Percentiles rank a stretch among this genome's conserved stretches.
These are phyloP conservation scores for Rosalia funebris DNA, from an alignment of 2,888 invertebrate genomes.

Conservation along the genomic window DNA sequence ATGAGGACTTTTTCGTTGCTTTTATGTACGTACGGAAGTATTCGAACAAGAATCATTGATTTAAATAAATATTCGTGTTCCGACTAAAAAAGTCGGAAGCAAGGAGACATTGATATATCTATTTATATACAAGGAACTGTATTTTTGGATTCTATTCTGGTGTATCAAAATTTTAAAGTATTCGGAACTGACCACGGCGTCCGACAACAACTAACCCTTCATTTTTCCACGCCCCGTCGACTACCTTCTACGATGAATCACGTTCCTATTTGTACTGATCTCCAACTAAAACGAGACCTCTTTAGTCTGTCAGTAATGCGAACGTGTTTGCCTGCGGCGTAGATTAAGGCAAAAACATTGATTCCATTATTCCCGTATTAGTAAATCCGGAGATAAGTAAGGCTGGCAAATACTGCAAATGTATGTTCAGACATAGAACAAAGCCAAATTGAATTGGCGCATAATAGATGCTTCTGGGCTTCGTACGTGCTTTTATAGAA, in stretches of 20 bases:
- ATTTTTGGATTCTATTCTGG: too few species aligned
- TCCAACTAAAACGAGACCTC: not conserved
- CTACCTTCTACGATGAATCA: slow-evolving; percentile 23
- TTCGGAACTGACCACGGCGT: too few species aligned
- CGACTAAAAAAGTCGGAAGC: too few species aligned
- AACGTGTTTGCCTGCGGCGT: slow-evolving; percentile 23
- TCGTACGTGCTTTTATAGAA: slow-evolving; percentile 38
- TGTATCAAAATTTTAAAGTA: too few species aligned
- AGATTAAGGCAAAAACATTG: slow-evolving; percentile 35
- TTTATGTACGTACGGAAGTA: too few species aligned
- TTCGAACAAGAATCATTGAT: too few species aligned
- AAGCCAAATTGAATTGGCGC: slow-evolving; percentile 46
- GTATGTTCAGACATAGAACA: slow-evolving; percentile 41
- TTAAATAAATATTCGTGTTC: too few species aligned
- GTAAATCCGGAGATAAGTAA: slow-evolving; percentile 40
- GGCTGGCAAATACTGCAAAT: slow-evolving; percentile 40
- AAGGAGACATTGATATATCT: too few species aligned
- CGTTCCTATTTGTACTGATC: not conserved
- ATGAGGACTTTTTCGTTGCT: too few species aligned
- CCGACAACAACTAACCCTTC: too few species aligned
- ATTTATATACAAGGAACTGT: too few species aligned
- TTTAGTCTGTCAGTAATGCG: not conserved
- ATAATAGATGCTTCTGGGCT: slow-evolving; percentile 39
- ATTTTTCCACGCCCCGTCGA: too few species aligned
- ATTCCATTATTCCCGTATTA: slow-evolving; percentile 34